phyloP scores from a whole-genome alignment of 1,140 invertebrate genomes.

The Polypedilum vanderplanki region DNA sequence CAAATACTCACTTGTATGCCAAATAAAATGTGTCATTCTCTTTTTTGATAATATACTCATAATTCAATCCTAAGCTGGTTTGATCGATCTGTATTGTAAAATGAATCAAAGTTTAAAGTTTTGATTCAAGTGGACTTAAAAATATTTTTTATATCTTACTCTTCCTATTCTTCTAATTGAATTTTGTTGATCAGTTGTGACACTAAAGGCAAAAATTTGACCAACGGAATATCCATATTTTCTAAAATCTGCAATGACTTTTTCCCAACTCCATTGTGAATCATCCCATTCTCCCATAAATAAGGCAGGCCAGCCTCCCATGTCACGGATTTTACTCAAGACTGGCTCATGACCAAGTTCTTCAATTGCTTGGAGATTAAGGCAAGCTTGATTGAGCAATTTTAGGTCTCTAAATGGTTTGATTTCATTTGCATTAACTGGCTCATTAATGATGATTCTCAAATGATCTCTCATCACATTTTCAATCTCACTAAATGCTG shows the following conservation, averaged over 20 bases:
- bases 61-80: background rate
- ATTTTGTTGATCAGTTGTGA: background rate
- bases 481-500: background rate
- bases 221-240: slow-evolving; percentile 51
- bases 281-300: slow-evolving; percentile 55
- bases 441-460: background rate
- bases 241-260: slow-evolving; percentile 55
- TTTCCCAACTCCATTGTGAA: slow-evolving; percentile 54
- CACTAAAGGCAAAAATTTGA: background rate
- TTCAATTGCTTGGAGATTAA: slow-evolving; percentile 46
- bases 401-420: slow-evolving; percentile 34
- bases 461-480: slow-evolving; percentile 7
- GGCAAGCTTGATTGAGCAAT: slow-evolving; percentile 40
- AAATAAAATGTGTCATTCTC: background rate
- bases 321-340: slow-evolving; percentile 48
- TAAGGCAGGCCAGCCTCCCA: slow-evolving; percentile 72
- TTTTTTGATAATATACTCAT: background rate
- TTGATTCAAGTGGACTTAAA: too few species aligned
- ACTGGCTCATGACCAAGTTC: slow-evolving; percentile 50
- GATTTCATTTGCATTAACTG: background rate
- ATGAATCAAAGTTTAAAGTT: background rate
- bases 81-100: slow-evolving; percentile 11
- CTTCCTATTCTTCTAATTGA: background rate
- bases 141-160: background rate
- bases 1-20: background rate